These are phyloP conservation scores for Vombatus ursinus DNA, from an alignment of 2,113 vertebrate species.

Conservation along the genomic window DNA sequence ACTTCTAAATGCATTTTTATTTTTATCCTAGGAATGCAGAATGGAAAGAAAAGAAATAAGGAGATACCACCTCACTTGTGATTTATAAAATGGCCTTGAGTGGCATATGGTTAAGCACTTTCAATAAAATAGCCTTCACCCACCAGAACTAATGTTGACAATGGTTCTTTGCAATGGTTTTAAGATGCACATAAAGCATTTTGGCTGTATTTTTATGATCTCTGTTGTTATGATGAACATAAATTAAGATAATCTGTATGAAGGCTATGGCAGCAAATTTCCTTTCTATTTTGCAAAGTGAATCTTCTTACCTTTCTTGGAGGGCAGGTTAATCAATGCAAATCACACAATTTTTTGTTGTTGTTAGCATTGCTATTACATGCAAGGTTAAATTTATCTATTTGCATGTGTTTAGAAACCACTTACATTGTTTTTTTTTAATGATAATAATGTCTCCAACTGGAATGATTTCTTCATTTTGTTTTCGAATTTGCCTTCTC, in stretches of 20 bases:
- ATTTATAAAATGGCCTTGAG: constrained; percentile 30
- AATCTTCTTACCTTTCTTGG: constrained; percentile 58
- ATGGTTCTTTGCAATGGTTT: constrained; percentile 31
- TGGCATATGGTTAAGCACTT: neutral
- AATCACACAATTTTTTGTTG: constrained; percentile 58
- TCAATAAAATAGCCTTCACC: constrained; percentile 22
- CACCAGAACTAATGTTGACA: constrained; percentile 28
- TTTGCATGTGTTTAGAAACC: constrained; percentile 29
- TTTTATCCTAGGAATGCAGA: constrained; percentile 6
- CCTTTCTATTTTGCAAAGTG: constrained; percentile 14
- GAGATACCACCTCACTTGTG: neutral
- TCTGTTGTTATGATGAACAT: constrained; percentile 3
- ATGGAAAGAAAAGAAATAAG: constrained; percentile 3
- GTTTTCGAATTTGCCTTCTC: constrained; percentile 65
- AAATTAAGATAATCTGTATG: constrained; percentile 25
- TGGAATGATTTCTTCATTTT: constrained; percentile 55
- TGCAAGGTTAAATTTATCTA: constrained; percentile 34
- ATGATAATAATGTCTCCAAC: constrained; percentile 60
- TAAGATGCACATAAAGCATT: constrained; percentile 35
- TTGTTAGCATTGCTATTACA: constrained; percentile 51
- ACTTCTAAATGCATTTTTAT: neutral
- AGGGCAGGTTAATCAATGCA: constrained; percentile 4
- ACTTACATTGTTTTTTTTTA: constrained; percentile 39
- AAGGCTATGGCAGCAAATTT: constrained; percentile 1
- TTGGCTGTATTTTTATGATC: constrained; percentile 56